Percentiles rank a stretch among this genome's conserved stretches.
Evolutionary conservation across 1,140 invertebrate species (phyloP).

Genomic region (Drosophila sechellia): DNA sequence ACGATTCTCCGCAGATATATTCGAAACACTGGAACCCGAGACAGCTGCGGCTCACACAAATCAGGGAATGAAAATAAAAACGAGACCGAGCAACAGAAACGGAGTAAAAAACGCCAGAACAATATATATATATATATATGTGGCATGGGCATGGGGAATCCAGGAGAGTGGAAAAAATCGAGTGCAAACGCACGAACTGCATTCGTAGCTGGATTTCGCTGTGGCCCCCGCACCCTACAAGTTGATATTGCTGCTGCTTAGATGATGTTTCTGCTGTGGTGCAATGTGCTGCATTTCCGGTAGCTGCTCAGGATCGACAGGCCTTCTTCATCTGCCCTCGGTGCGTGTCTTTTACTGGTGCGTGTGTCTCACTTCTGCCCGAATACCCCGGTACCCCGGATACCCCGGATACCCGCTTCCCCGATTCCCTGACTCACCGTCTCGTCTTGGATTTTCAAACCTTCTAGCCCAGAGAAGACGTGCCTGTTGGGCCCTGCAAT

Average conservation of each 20-base stretch:
- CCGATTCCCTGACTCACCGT: conserved; percentile 5
- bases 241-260: neutral
- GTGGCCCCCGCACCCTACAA: neutral
- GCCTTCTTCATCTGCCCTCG: conserved; percentile 12
- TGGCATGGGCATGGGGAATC: neutral
- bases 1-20: neutral
- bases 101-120: neutral
- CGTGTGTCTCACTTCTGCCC: conserved; percentile 64
- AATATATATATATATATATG: neutral
- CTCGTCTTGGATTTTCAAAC: conserved; percentile 9
- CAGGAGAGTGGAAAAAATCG: conserved; percentile 30
- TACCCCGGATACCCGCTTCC: conserved; percentile 8
- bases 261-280: conserved; percentile 28
- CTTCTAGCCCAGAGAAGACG: conserved; percentile 38
- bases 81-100: neutral
- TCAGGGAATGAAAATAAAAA: conserved; percentile 21
- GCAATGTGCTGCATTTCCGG: conserved; percentile 80
- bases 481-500: conserved; percentile 75
- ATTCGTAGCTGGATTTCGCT: conserved; percentile 12
- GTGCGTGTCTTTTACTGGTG: conserved; percentile 68
- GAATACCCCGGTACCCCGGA: conserved; percentile 1
- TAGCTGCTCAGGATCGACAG: conserved; percentile 45
- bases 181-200: conserved; percentile 57
- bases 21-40: conserved; percentile 5
- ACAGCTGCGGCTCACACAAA: conserved; percentile 22